These are phyloP conservation scores for Chaetoderma sp. DNA, from an alignment of 2,888 invertebrate species.

Conservation along the genomic window DNA sequence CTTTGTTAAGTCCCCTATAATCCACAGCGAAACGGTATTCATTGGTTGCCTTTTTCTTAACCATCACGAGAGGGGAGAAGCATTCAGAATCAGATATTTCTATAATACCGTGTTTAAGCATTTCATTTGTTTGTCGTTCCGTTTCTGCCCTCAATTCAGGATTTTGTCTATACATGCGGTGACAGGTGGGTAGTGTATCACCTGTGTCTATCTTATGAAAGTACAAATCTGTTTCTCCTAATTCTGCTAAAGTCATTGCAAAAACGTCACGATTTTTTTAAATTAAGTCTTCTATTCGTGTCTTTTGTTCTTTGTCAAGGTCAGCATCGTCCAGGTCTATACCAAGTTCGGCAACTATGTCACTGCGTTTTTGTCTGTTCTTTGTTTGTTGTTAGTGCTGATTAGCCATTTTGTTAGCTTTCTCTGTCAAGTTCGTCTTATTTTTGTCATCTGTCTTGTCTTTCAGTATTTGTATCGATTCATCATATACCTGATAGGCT, in stretches of 20 bases:
- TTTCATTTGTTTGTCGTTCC: too few relatives aligned
- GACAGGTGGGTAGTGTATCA: neutral
- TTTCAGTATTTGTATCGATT: too few relatives aligned
- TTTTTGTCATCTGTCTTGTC: too few relatives aligned
- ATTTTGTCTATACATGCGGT: neutral
- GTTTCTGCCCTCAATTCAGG: neutral
- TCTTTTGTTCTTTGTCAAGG: neutral
- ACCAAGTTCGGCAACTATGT: too few relatives aligned
- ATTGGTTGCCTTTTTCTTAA: neutral
- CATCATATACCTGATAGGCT: too few relatives aligned
- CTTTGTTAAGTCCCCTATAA: constrained; percentile 12
- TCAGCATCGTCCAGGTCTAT: neutral
- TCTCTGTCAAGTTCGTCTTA: too few relatives aligned
- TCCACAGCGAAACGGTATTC: constrained; percentile 1
- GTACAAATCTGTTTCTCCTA: neutral
- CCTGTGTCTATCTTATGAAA: neutral
- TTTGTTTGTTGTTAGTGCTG: too few relatives aligned
- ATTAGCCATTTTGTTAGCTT: too few relatives aligned
- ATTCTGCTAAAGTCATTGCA: neutral
- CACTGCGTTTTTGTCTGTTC: too few relatives aligned
- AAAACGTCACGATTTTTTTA: neutral
- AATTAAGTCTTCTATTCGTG: neutral
- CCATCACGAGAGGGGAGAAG: neutral
- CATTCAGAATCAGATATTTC: neutral
- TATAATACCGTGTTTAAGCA: neutral